Evolutionary conservation across 2,797 vertebrate genomes (phyloP), one percentile per base, ranked within the genome.

Genomic region (Pelodytes ibericus): DNA sequence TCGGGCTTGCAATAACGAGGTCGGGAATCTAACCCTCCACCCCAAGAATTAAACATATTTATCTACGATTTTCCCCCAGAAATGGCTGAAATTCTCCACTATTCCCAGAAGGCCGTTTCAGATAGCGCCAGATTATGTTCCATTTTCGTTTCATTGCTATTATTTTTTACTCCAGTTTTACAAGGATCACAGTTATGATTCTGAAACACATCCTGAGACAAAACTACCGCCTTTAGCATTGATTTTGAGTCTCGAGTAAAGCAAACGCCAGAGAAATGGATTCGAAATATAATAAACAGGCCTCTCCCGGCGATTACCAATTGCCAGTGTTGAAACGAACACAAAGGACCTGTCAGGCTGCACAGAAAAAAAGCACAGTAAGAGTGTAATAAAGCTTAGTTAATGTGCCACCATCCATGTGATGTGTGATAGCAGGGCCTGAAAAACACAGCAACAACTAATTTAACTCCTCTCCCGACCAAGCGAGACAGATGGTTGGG

Each of bases 381-480:
- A 44, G 1, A 44, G 13, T 3, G 3, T 2, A 16, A 44, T 11
- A 16, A 24, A 51, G 30, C 25, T 20, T 51, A n/a, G 60, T 11
- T 49, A 26, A 75, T 22, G 41, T 51, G 56, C 36, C 56, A 36
- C 31, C 26, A 36, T 36, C 20, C 29, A 69, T 60, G 30, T 24
- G 58, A 70, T 70, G 58, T 70, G 39, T 31, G 51, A 70, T n/a
- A 72, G 53, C 33, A 30, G 36, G 26, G 59, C 53, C 25, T 8
- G 22, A 11, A 39, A 13, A 61, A 58, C 31, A 56, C 24, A 41
- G 59, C 75, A 51, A 64, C 20, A 44, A 53, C 44, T 39, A 60
- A 36, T 13, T 22, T 25, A 47, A 60, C 68, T 10, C 49, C 47
- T 33, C 53, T 60, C 10, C 16, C 25, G 27, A 58, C 33, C 27